Evolutionary conservation across 1,140 invertebrate genomes (phyloP), one percentile per base, ranked within the genome.

Genomic region (Contarinia nasturtii): DNA sequence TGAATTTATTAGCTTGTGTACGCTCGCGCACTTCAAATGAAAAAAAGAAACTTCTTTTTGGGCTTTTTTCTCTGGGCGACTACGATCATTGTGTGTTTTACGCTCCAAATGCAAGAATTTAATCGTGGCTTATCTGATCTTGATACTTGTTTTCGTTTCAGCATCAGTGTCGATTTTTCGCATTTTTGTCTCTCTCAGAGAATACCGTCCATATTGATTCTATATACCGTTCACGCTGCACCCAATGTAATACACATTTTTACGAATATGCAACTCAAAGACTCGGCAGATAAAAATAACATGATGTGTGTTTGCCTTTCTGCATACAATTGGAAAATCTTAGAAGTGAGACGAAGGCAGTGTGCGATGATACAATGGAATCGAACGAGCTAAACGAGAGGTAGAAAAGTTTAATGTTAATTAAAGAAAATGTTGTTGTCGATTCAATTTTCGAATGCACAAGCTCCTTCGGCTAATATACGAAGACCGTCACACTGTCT

Each of bases 141-240:
- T 44, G 20, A 42, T 49, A 49, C 54, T 55, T 57, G 57, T 58
- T 57, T 59, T 59, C 15, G 42, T 14, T 21, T 17, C 22, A 11
- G 19, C 42, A 44, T 21, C 42, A 44, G 19, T 44, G 19, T 44
- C 19, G 42, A 33, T 15, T 55, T 57, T 59, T 57, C 57, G 58
- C 55, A 55, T 49, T 50, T 19, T 18, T 33, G 33, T 55, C 18
- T 15, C 44, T 22, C 10, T 10, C 27, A 27, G 3, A 27, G 27
- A 27, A 27, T 27, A 3, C 3, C 27, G 10, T 27, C 27, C 27
- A 27, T 27, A 10, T 27, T 10, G 27, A 27, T 27, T 27, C 27
- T 27, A 27, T 27, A 10, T 27, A 11, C 22, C 7, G 4, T 45
- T 18, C 7, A 22, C n/a, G 43, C 14, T 19, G 40, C 5, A 11